Evolutionary conservation across 2,113 vertebrate species (phyloP).

Genomic region (Dermatemys mawii): DNA sequence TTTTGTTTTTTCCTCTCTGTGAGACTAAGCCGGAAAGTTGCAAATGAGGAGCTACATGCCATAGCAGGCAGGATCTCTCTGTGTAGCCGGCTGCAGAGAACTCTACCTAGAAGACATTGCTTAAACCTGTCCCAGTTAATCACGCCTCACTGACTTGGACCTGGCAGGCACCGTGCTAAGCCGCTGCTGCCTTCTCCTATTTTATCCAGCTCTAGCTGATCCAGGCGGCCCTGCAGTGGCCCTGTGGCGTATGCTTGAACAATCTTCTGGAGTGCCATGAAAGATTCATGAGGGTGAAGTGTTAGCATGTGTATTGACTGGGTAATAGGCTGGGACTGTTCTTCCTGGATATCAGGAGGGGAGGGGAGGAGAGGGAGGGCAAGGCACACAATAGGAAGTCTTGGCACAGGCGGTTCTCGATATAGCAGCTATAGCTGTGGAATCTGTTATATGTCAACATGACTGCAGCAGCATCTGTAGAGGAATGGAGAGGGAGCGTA

Average conservation of each 20-base stretch:
- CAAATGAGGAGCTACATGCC: not conserved
- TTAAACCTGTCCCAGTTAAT: not conserved
- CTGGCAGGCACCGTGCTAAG: not conserved
- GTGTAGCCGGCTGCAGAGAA: not conserved
- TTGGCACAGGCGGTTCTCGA: not conserved
- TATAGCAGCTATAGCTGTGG: not conserved
- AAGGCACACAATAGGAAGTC: not conserved
- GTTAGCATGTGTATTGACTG: not conserved
- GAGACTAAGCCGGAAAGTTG: not conserved
- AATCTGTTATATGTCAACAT: not conserved
- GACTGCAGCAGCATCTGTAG: not conserved
- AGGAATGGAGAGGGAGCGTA: not conserved
- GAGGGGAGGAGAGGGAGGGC: not conserved
- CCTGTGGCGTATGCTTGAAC: not conserved
- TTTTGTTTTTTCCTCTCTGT: not conserved
- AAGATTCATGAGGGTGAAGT: conserved; percentile 25
- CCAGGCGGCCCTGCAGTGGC: not conserved
- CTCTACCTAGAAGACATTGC: not conserved
- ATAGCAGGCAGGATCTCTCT: too few species aligned
- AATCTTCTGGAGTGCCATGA: not conserved
- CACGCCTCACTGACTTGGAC: not conserved
- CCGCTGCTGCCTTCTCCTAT: not conserved
- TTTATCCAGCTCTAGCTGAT: not conserved
- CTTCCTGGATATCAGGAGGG: not conserved
- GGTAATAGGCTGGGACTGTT: conserved; percentile 1